phyloP scores from a whole-genome alignment of 2,113 vertebrate genomes.

The Neogale vison region DNA sequence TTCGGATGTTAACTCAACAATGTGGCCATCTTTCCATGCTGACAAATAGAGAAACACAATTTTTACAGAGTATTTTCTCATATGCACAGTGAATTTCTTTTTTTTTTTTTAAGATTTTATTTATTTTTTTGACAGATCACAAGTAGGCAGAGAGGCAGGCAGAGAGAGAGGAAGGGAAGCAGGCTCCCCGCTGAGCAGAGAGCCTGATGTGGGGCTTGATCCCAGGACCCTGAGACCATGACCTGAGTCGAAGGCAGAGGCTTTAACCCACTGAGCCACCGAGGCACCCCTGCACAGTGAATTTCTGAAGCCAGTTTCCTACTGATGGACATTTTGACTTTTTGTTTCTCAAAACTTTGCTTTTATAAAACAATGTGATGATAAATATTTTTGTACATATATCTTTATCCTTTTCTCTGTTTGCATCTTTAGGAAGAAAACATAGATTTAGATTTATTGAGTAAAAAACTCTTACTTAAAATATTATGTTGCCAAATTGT shows the following conservation, averaged over 20 bases:
- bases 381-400: neutral
- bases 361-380: neutral
- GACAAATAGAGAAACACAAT: neutral
- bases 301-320: conserved; percentile 19
- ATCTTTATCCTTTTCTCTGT: neutral
- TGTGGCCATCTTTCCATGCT: neutral
- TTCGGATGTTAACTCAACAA: neutral
- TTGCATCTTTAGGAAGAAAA: neutral
- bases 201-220: too few relatives aligned
- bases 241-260: too few relatives aligned
- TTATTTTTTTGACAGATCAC: too few relatives aligned
- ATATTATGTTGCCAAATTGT: neutral
- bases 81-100: neutral
- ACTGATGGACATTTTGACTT: neutral
- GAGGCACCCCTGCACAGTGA: neutral
- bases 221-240: too few relatives aligned
- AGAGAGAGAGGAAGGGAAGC: too few relatives aligned
- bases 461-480: neutral
- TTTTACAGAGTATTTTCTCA: neutral
- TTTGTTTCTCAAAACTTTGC: neutral
- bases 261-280: too few relatives aligned
- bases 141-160: too few relatives aligned
- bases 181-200: too few relatives aligned
- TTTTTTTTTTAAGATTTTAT: too few relatives aligned
- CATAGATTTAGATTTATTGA: neutral